Base-by-base conservation (phyloP, 2,888 invertebrate species). In the Sepiola atlantica region DNA sequence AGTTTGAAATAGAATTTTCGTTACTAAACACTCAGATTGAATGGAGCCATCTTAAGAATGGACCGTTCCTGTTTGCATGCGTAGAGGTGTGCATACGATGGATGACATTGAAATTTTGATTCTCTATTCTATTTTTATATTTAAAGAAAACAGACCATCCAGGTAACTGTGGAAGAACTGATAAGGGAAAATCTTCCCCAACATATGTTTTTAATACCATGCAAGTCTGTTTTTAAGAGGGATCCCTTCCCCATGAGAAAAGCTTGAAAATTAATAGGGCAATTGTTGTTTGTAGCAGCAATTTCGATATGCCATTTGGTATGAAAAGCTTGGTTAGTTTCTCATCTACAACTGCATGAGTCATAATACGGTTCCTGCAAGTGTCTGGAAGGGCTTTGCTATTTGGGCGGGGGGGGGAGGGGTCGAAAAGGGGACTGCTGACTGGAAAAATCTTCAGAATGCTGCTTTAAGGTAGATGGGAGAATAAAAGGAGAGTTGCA, bases 241-340 rank as follows among this genome's bases (percentile, higher is more conserved):
- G 14, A 77, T 77, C n/a, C 32, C 45, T 77, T n/a, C 77, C n/a
- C n/a, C 12, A 16, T 77, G n/a, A 77, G n/a, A 77, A 77, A 77
- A n/a, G 77, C 77, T 32, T 77, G 77, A n/a, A n/a, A 77, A 77
- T n/a, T 77, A 32, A 77, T 77, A n/a, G 16, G 32, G 77, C 77
- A 77, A 45, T 4, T 77, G 77, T 77, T 77, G 77, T 77, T 77
- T 77, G 77, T 77, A n/a, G 77, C 77, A n/a, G 77, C 77, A 77
- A 77, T 77, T 77, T 77, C 32, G 77, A 77, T 77, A n/a, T 77
- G 77, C 77, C 77, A 77, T 77, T 77, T 77, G 77, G 77, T 32
- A n/a, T 77, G 77, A n/a, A 77, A 77, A n/a, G 77, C 77, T 77
- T 77, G n/a, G 77, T 77, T 77, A 77, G 77, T 77, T 77, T 77